phyloP scores from a whole-genome alignment of 2,113 vertebrate species.

The Nycticryphes semicollaris region DNA sequence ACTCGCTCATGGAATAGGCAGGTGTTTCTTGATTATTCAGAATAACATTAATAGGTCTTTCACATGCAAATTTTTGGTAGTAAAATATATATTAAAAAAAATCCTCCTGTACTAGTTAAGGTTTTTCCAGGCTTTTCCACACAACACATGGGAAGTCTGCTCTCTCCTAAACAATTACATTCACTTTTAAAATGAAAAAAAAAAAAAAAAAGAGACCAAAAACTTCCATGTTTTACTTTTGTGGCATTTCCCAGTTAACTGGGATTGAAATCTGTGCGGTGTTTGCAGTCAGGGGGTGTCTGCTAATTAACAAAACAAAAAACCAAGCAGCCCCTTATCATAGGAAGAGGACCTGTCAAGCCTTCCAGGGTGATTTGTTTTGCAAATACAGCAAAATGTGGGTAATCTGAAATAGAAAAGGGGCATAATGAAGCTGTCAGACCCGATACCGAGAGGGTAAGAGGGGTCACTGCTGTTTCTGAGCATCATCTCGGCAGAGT shows the following conservation, averaged over 20 bases:
- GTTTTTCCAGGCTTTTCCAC: neutral
- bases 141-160: neutral
- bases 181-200: neutral
- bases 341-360: neutral
- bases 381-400: neutral
- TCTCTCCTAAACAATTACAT: neutral
- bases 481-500: neutral
- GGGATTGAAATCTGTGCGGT: neutral
- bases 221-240: neutral
- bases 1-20: neutral
- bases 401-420: neutral
- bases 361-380: neutral
- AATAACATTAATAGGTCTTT: neutral
- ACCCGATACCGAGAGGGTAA: accelerated
- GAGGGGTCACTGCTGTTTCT: accelerated
- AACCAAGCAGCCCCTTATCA: neutral
- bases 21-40: neutral
- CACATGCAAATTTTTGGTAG: neutral
- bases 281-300: neutral
- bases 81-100: neutral
- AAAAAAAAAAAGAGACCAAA: neutral
- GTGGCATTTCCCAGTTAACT: neutral
- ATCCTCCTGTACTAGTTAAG: neutral
- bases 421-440: no score
- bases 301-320: neutral